Evolutionary conservation across 2,888 invertebrate genomes (phyloP), one percentile per base, ranked within the genome.

Genomic region (Sepiola atlantica): DNA sequence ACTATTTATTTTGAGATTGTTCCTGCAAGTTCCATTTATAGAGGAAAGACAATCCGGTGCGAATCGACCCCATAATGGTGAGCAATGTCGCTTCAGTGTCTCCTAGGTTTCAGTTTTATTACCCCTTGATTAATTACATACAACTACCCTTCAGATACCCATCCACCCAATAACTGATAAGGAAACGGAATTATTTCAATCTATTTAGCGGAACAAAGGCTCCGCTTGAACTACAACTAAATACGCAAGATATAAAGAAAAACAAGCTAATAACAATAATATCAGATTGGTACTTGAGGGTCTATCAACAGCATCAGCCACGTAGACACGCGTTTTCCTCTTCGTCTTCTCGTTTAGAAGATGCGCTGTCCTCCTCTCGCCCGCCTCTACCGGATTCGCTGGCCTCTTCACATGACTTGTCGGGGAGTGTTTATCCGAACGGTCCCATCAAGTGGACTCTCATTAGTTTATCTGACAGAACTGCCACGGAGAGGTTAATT

Each of bases 391-490:
- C n/a, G 14, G 1, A 14, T n/a, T n/a, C 77, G 16, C n/a, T n/a
- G 77, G n/a, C 77, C 16, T n/a, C 2, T 77, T n/a, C 77, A 77
- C n/a, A 21, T 77, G 32, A 77, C n/a, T 77, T 16, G 77, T 77
- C 77, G 14, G 18, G n/a, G n/a, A 77, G 77, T 16, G 21, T n/a
- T 77, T 77, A 77, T 77, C 77, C n/a, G 77, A 77, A 77, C n/a
- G 77, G 1, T n/a, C 77, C n/a, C 32, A 77, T 77, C 77, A 77
- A 77, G 77, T 77, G 77, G 77, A n/a, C 77, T 12, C 16, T 77
- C 77, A 77, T 77, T 77, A 77, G 77, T 77, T 77, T 77, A 77
- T 77, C 77, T 77, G 77, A 77, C 77, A 77, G 77, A 77, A n/a
- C 8, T 77, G 77, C n/a, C 77, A 77, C 77, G 32, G 77, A 77